A percentile compares a stretch with the other conserved stretches of the same genome.
phyloP scores from a whole-genome alignment of 2,113 vertebrate species.

The Meleagris gallopavo region DNA sequence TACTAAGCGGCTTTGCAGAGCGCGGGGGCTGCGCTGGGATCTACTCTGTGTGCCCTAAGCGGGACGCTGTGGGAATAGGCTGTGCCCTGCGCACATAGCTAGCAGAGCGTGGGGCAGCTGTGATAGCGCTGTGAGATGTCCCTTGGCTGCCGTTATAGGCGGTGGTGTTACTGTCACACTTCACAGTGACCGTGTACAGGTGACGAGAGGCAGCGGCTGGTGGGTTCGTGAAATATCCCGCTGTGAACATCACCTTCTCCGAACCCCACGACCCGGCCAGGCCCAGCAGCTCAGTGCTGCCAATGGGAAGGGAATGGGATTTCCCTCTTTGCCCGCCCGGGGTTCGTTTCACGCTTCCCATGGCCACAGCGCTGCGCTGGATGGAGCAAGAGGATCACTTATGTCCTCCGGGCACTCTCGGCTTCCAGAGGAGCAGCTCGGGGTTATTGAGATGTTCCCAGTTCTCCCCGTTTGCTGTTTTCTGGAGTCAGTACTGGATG shows the following conservation, averaged over 20 bases:
- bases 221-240: background rate
- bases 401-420: background rate
- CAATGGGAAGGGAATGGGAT: background rate
- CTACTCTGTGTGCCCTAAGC: background rate
- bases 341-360: background rate
- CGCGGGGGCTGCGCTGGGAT: background rate
- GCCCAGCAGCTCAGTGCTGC: background rate
- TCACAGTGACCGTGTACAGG: background rate
- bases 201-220: background rate
- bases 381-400: background rate
- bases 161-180: background rate
- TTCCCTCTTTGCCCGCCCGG: background rate
- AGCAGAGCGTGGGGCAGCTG: background rate
- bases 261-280: background rate
- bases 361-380: background rate
- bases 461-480: slow-evolving; percentile 50
- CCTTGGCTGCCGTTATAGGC: background rate
- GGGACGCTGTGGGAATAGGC: background rate
- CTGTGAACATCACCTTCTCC: background rate
- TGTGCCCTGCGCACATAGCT: fast-evolving
- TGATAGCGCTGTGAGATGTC: background rate
- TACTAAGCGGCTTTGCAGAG: background rate
- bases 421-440: background rate
- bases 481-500: slow-evolving; percentile 58
- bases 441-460: background rate